phyloP scores from a whole-genome alignment of 2,888 invertebrate genomes.

The Dryadula phaetusa region DNA sequence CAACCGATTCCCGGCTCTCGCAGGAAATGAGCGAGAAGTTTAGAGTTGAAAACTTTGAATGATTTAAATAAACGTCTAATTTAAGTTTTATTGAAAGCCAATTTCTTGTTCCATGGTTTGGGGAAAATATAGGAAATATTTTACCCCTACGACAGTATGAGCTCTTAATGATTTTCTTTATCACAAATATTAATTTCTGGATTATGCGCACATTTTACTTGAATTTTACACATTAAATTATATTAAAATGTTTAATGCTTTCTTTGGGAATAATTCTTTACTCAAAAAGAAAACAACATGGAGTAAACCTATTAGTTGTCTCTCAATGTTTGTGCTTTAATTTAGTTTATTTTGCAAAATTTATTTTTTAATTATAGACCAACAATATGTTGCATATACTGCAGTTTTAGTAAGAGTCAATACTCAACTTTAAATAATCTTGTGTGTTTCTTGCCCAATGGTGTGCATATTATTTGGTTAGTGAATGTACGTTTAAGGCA shows the following conservation, averaged over 20 bases:
- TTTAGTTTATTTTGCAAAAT: background rate
- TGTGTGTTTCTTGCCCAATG: background rate
- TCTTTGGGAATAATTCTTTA: too few relatives aligned
- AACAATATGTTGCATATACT: background rate
- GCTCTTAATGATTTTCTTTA: too few relatives aligned
- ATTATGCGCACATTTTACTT: too few relatives aligned
- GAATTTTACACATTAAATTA: too few relatives aligned
- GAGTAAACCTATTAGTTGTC: too few relatives aligned
- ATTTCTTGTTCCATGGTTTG: background rate
- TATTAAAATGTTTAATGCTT: too few relatives aligned
- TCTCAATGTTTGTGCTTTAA: background rate
- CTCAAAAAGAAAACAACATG: too few relatives aligned
- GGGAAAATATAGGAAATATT: too few relatives aligned
- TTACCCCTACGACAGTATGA: too few relatives aligned
- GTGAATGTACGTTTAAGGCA: constrained; percentile 38
- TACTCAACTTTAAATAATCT: background rate
- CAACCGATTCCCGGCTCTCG: background rate
- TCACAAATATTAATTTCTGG: too few relatives aligned
- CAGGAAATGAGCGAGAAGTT: constrained; percentile 5
- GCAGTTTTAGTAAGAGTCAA: background rate
- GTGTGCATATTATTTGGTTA: constrained; percentile 22
- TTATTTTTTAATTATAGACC: too few relatives aligned
- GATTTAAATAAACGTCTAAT: background rate
- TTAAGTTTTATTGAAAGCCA: constrained; percentile 1
- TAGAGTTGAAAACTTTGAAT: constrained; percentile 6